phyloP scores from a whole-genome alignment of 2,113 vertebrate genomes.

The Phoenicopterus ruber region DNA sequence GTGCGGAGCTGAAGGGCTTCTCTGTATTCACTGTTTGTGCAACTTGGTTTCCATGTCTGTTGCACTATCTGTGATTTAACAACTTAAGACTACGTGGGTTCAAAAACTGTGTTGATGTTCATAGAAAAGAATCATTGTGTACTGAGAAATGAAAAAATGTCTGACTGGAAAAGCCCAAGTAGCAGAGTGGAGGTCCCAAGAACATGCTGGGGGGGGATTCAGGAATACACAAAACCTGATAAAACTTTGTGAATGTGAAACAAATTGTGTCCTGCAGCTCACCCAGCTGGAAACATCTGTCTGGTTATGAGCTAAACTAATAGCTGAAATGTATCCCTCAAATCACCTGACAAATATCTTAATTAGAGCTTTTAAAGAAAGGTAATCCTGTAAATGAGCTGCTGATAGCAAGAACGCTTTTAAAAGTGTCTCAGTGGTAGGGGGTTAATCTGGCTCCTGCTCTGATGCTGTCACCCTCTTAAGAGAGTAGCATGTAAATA shows the following conservation, averaged over 20 bases:
- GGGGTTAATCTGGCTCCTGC: neutral
- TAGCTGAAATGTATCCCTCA: neutral
- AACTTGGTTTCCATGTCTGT: rapidly evolving
- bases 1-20: neutral
- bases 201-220: neutral
- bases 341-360: neutral
- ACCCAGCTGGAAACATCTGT: neutral
- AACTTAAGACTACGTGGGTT: neutral
- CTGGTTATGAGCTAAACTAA: neutral
- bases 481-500: neutral
- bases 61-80: neutral
- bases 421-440: neutral
- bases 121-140: neutral
- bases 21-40: neutral
- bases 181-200: neutral
- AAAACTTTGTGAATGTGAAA: neutral
- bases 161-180: neutral
- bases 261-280: neutral
- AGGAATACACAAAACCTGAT: neutral
- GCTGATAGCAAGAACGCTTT: neutral
- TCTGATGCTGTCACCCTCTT: neutral
- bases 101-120: neutral
- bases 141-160: neutral
- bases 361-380: neutral
- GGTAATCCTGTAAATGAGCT: neutral